Percentiles rank a stretch among this genome's conserved stretches.
Conservation (phyloP, 2,113 vertebrate species). For the Mola mola region DNA sequence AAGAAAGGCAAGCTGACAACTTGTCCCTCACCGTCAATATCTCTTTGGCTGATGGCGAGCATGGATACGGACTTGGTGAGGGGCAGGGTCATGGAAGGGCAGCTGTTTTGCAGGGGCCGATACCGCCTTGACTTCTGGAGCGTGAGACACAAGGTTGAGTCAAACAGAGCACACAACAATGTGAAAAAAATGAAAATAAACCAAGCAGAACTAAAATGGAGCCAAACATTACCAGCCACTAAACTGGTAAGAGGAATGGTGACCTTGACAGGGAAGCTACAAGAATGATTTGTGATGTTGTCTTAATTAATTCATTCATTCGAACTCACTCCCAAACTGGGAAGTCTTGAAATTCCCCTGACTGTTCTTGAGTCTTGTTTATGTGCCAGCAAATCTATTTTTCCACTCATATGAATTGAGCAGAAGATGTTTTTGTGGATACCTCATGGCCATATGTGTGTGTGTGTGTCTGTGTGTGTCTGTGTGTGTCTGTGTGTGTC, state of each 20-base stretch:
- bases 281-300: slow-evolving; percentile 16
- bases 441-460: background rate
- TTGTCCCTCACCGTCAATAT: slow-evolving; percentile 85
- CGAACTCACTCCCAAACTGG: too few relatives aligned
- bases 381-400: slow-evolving; percentile 26
- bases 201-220: slow-evolving; percentile 1
- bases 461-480: background rate
- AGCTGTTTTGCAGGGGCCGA: slow-evolving; percentile 78
- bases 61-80: slow-evolving; percentile 95
- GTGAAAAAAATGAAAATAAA: background rate
- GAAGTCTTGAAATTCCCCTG: slow-evolving; percentile 17
- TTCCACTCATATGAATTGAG: slow-evolving; percentile 17
- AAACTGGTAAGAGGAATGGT: slow-evolving; percentile 40
- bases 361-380: slow-evolving; percentile 41
- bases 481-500: background rate
- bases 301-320: too few relatives aligned
- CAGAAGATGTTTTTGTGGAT: slow-evolving; percentile 11
- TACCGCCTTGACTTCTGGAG: slow-evolving; percentile 73
- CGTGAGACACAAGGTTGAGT: slow-evolving; percentile 10
- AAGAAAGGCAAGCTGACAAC: slow-evolving; percentile 4
- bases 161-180: background rate
- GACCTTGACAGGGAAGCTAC: slow-evolving; percentile 29
- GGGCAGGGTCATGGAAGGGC: slow-evolving; percentile 83
- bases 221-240: background rate
- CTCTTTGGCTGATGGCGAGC: slow-evolving; percentile 90